Conservation (phyloP, 2,888 invertebrate species). For the Heliconius erato region DNA sequence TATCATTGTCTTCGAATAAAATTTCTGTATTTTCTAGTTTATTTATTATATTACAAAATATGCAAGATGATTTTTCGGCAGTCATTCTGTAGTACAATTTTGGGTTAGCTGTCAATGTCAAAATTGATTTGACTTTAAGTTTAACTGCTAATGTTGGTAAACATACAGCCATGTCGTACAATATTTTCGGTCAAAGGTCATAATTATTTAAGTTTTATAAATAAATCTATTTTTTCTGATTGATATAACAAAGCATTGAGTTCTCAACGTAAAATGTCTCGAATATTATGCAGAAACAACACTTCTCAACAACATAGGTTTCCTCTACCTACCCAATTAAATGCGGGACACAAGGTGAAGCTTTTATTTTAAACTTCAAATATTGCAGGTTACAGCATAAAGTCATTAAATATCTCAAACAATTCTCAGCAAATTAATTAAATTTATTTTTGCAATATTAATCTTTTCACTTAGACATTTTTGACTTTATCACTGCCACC, state of each 20-base stretch:
- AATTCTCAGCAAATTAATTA: neutral
- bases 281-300: neutral
- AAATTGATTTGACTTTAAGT: constrained; percentile 5
- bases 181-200: constrained; percentile 16
- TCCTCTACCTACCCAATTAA: neutral
- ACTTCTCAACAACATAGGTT: neutral
- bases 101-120: constrained; percentile 17
- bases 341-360: neutral
- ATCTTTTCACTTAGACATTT: neutral
- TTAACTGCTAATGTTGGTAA: constrained; percentile 24
- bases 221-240: neutral
- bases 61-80: constrained; percentile 78
- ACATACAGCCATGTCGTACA: constrained; percentile 20
- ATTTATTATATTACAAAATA: constrained; percentile 91
- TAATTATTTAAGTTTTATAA: neutral
- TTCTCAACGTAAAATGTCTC: neutral
- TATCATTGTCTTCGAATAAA: constrained; percentile 90
- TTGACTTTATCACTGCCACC: neutral
- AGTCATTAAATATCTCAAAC: neutral
- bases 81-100: constrained; percentile 19
- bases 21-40: constrained; percentile 87
- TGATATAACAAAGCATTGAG: neutral
- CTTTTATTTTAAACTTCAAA: neutral
- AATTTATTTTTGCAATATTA: neutral
- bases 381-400: neutral